Conservation (phyloP, 2,888 invertebrate genomes). For the Emmelina monodactyla region DNA sequence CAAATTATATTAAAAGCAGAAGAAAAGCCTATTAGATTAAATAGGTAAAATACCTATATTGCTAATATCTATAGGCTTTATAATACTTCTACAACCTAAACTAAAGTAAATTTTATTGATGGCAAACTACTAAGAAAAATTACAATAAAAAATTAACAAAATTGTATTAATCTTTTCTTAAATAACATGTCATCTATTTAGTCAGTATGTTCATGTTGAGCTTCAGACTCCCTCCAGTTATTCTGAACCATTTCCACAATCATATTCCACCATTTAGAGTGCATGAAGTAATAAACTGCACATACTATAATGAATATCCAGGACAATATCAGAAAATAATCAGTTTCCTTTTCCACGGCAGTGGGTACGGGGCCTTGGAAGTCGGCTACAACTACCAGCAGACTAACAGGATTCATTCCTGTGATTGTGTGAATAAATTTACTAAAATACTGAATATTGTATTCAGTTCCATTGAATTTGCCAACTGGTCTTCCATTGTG, state of each 20-base stretch:
- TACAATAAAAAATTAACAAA: too few relatives aligned
- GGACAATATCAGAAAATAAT: constrained; percentile 81
- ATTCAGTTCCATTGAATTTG: constrained; percentile 83
- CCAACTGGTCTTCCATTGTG: constrained; percentile 88
- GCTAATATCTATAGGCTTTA: too few relatives aligned
- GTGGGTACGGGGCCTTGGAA: constrained; percentile 84
- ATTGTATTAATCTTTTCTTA: too few relatives aligned
- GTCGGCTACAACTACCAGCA: constrained; percentile 76
- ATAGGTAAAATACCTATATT: too few relatives aligned
- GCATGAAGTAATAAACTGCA: constrained; percentile 76
- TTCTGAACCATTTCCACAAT: constrained; percentile 84
- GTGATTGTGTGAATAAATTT: constrained; percentile 81
- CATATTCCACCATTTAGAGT: constrained; percentile 79
- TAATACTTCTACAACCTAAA: too few relatives aligned
- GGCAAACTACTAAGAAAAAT: too few relatives aligned
- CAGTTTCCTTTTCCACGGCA: constrained; percentile 77
- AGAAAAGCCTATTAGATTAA: too few relatives aligned
- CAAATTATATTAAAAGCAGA: too few relatives aligned
- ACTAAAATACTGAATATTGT: constrained; percentile 79
- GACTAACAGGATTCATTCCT: constrained; percentile 69
- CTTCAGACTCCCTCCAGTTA: constrained; percentile 89
- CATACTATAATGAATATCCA: constrained; percentile 86
- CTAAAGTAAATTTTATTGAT: too few relatives aligned
- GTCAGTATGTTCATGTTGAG: constrained; percentile 79
- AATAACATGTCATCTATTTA: constrained; percentile 39